Evolutionary conservation across 2,113 vertebrate genomes (phyloP), one percentile per base, ranked within the genome.

Genomic region (Hoplias malabaricus): DNA sequence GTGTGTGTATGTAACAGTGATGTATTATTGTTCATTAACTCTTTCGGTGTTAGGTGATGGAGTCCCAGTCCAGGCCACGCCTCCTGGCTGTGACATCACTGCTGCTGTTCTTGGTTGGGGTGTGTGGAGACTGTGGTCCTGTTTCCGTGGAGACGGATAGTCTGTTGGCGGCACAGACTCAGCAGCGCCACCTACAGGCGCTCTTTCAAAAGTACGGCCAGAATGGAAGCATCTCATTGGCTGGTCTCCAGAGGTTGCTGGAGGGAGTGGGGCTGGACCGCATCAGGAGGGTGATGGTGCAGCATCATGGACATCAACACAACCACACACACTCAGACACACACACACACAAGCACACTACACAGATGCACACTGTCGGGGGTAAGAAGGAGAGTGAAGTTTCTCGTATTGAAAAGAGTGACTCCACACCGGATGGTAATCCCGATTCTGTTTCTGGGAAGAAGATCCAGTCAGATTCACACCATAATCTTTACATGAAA

Each of bases 191-290:
- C 80, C 93, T 99, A 74, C 94, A 95, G 76, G 93, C 94, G 13
- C 94, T 99, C 19, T 99, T 99, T 82, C 86, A 90, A 85, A 95
- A 94, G 81, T 99, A 94, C 4, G 94, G 95, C 16, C 94, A 99
- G 70, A 99, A 98, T 10, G 95, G 96, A 54, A 94, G 90, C 76
- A 91, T 99, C 71, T 95, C 95, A 0, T 63, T 98, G 74, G 90
- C 91, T 34, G 97, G 96, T 0, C 90, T 99, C 2, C 93, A 87
- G 85, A 95, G 93, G 31, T 89, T 99, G 25, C 83, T 99, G 1
- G 89, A 90, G 56, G 96, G 88, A 4, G 92, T 99, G 53, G 96
- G 96, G 0, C 86, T 98, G 73, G 94, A 93, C 83, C 94, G 90
- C 61, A 84, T 94, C 79, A 90, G 93, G 83, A 92, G 42, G 40